Conservation (phyloP, 2,797 vertebrate species). For the Pogonophryne albipinna region DNA sequence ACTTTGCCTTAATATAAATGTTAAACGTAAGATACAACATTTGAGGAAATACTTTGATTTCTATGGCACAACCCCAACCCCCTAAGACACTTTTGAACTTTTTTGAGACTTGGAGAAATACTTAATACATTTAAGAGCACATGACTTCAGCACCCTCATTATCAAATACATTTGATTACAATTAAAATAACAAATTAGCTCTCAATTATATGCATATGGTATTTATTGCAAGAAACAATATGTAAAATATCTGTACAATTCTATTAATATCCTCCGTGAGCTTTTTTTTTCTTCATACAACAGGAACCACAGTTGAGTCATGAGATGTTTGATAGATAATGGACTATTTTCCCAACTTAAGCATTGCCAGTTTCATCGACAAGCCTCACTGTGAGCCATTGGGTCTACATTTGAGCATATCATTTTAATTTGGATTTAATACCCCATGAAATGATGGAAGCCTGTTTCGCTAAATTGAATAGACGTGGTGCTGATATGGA, state of each 20-base stretch:
- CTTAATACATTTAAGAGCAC: background rate
- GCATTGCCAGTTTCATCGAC: slow-evolving; percentile 62
- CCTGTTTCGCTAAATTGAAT: slow-evolving; percentile 73
- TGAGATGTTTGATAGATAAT: slow-evolving; percentile 48
- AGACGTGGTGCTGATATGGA: slow-evolving; percentile 72
- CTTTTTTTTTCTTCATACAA: slow-evolving; percentile 1
- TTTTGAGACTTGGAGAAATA: background rate
- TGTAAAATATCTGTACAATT: slow-evolving; percentile 10
- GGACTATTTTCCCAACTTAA: slow-evolving; percentile 60
- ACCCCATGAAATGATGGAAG: slow-evolving; percentile 53
- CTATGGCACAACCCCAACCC: background rate
- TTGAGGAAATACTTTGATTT: background rate
- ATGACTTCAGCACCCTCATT: background rate
- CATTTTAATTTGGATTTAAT: slow-evolving; percentile 80
- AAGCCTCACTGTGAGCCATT: slow-evolving; percentile 55
- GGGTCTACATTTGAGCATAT: slow-evolving; percentile 67
- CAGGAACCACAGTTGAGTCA: slow-evolving; percentile 37
- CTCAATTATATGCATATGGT: background rate
- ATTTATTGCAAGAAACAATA: slow-evolving; percentile 7
- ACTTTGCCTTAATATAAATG: slow-evolving; percentile 1
- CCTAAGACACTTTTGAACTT: background rate
- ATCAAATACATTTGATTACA: background rate
- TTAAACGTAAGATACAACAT: background rate
- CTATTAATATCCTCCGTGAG: slow-evolving; percentile 7
- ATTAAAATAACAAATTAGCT: background rate